Evolutionary conservation across 2,797 vertebrate species (phyloP).

Genomic region (Ctenopoma multispine): DNA sequence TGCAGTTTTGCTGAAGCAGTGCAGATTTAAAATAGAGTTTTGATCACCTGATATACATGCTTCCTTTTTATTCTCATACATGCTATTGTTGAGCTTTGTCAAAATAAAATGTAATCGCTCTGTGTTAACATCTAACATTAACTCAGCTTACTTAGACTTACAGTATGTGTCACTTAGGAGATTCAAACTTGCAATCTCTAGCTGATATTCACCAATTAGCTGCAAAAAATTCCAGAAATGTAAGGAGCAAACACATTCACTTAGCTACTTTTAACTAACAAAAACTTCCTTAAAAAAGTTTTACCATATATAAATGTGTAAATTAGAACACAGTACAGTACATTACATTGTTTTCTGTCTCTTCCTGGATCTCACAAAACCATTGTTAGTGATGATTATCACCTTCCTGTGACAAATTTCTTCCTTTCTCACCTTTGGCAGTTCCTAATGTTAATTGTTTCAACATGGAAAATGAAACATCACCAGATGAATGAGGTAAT

Average conservation of each 20-base stretch:
- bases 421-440: conserved; percentile 36
- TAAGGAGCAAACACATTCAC: background rate
- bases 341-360: background rate
- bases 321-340: background rate
- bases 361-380: background rate
- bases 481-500: conserved; percentile 60
- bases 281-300: background rate
- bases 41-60: background rate
- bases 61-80: background rate
- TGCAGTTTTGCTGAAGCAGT: background rate
- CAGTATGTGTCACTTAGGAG: background rate
- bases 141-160: no score
- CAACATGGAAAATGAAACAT: conserved; percentile 45
- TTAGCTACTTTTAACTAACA: background rate
- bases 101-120: background rate
- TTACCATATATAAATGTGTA: background rate
- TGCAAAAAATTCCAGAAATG: background rate
- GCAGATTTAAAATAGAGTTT: no score
- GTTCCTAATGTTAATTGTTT: conserved; percentile 31
- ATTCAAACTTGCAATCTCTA: background rate
- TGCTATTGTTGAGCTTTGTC: background rate
- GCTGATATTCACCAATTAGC: background rate
- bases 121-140: background rate
- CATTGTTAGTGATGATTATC: conserved; percentile 17
- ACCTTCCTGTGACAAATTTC: conserved; percentile 18